Evolutionary conservation across 1,140 invertebrate species (phyloP).

Genomic region (Chrysoperla carnea): DNA sequence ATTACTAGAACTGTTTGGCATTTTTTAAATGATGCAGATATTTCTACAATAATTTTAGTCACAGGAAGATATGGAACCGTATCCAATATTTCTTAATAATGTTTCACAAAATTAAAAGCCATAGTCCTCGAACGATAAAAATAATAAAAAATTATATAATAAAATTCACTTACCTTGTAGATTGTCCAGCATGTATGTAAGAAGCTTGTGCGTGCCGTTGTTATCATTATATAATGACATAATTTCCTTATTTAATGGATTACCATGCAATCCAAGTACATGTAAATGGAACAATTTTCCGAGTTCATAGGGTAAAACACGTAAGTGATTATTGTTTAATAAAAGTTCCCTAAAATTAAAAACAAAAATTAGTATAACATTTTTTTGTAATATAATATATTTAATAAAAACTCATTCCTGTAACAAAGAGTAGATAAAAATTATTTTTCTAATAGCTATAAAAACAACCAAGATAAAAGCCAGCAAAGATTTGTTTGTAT

Average conservation of each 20-base stretch:
- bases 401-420: constrained; percentile 1
- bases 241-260: constrained; percentile 87
- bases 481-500: no score
- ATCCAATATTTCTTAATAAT: no score
- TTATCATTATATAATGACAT: constrained; percentile 78
- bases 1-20: no score
- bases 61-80: no score
- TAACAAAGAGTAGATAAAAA: no score
- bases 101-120: no score
- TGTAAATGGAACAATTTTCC: constrained; percentile 95
- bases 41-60: no score
- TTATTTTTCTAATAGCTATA: no score
- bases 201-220: constrained; percentile 84
- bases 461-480: no score
- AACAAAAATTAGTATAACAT: constrained; percentile 5
- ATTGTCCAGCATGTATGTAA: constrained; percentile 86
- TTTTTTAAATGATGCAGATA: no score
- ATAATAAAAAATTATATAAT: constrained; percentile 1
- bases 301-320: constrained; percentile 88
- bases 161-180: constrained; percentile 59
- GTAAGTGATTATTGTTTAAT: constrained; percentile 84
- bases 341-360: constrained; percentile 67
- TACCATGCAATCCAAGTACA: constrained; percentile 75
- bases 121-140: no score
- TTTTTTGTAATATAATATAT: constrained; percentile 3